Percentiles rank a stretch among this genome's conserved stretches.
phyloP scores from a whole-genome alignment of 2,888 invertebrate genomes.

The Euproctis similis region DNA sequence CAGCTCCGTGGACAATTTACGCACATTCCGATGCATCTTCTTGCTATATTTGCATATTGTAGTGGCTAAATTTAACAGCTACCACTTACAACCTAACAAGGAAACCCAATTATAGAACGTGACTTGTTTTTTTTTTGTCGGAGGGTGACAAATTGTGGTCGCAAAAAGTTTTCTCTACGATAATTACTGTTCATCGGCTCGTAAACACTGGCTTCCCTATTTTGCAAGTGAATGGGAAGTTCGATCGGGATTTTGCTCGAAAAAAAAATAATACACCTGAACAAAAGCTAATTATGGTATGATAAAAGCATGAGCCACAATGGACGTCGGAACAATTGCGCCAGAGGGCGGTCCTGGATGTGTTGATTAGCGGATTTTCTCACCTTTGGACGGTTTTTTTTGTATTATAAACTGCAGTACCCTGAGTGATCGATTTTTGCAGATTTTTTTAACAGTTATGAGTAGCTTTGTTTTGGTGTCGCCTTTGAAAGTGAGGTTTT shows the following conservation, averaged over 20 bases:
- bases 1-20: constrained; percentile 28
- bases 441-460: constrained; percentile 29
- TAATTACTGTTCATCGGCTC: constrained; percentile 59
- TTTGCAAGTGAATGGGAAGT: constrained; percentile 52
- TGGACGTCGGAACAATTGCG: constrained; percentile 42
- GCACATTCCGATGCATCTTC: constrained; percentile 31
- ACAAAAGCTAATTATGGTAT: constrained; percentile 68
- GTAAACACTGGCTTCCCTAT: constrained; percentile 52
- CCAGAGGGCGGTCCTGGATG: constrained; percentile 41
- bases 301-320: constrained; percentile 47
- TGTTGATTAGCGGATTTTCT: constrained; percentile 71
- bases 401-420: constrained; percentile 33
- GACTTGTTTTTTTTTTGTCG: constrained; percentile 45
- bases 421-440: constrained; percentile 28
- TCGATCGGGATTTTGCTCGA: constrained; percentile 33
- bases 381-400: constrained; percentile 58
- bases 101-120: constrained; percentile 50
- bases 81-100: constrained; percentile 15
- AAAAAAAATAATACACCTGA: constrained; percentile 59
- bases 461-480: constrained; percentile 13
- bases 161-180: constrained; percentile 36
- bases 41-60: constrained; percentile 39
- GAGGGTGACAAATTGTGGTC: constrained; percentile 41
- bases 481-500: constrained; percentile 18
- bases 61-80: constrained; percentile 6